Conservation (phyloP, 2,888 invertebrate genomes). For the Charanyca ferruginea region DNA sequence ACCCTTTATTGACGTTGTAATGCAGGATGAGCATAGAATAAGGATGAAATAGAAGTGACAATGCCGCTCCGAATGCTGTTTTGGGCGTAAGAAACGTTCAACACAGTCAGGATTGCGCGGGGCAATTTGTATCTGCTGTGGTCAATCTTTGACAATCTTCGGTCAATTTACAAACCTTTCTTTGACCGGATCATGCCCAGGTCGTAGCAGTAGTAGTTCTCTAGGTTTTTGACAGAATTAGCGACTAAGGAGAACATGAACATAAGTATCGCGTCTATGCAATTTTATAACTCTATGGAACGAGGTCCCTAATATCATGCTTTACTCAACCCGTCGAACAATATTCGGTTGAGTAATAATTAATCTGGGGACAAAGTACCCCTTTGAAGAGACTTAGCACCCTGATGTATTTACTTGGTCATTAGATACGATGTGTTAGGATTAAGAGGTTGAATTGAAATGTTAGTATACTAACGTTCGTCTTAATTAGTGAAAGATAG, state of each 20-base stretch:
- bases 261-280: background rate
- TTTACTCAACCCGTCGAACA: constrained; percentile 45
- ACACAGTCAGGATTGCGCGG: too few species aligned
- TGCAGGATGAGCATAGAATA: constrained; percentile 24
- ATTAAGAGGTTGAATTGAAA: constrained; percentile 41
- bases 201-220: too few species aligned
- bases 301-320: constrained; percentile 29
- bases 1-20: constrained; percentile 31
- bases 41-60: constrained; percentile 4
- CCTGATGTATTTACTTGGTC: constrained; percentile 40
- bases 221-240: too few species aligned
- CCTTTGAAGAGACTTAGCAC: constrained; percentile 47
- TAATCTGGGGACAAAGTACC: constrained; percentile 46
- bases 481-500: constrained; percentile 13
- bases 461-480: constrained; percentile 16
- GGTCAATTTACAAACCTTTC: background rate
- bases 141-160: too few species aligned
- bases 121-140: too few species aligned
- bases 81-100: too few species aligned
- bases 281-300: constrained; percentile 1
- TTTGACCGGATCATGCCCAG: background rate
- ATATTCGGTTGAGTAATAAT: constrained; percentile 51
- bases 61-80: background rate
- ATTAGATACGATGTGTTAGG: constrained; percentile 45
- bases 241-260: background rate